phyloP scores from a whole-genome alignment of 2,113 vertebrate genomes.

The Xiphias gladius region DNA sequence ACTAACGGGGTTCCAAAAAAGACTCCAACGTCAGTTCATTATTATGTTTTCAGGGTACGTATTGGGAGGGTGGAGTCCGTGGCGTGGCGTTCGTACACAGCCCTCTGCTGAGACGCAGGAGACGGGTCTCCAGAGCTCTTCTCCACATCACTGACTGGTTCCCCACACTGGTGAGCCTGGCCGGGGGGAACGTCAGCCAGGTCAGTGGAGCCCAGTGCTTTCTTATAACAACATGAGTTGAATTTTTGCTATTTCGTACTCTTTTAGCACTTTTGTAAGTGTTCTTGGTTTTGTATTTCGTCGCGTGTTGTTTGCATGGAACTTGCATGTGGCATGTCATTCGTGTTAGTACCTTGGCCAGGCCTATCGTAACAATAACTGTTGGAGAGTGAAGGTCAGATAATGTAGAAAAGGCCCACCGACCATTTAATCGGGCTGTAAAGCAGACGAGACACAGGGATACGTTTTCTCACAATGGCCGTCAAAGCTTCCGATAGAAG shows the following conservation, averaged over 20 bases:
- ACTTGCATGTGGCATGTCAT: too few species aligned
- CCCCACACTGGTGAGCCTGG: conserved; percentile 92
- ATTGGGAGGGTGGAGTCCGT: conserved; percentile 95
- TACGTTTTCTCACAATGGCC: neutral
- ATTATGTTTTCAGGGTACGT: conserved; percentile 84
- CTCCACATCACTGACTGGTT: conserved; percentile 98
- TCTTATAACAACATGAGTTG: neutral
- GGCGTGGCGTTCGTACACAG: conserved; percentile 96
- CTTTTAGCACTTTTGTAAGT: neutral
- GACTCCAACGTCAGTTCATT: neutral
- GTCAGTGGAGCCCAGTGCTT: conserved; percentile 41
- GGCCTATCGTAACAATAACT: too few species aligned
- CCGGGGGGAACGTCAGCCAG: conserved; percentile 86
- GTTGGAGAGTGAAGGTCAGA: neutral
- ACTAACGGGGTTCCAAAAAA: too few species aligned
- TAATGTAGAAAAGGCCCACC: too few species aligned
- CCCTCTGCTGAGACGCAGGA: conserved; percentile 89
- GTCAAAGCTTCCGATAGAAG: neutral
- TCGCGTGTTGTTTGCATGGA: too few species aligned
- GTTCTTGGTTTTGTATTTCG: neutral
- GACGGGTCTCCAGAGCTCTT: conserved; percentile 89
- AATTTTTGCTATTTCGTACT: neutral
- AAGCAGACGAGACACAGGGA: neutral
- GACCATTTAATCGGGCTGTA: neutral
- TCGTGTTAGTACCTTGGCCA: too few species aligned